These are phyloP conservation scores for Peromyscus melanophrys DNA, from an alignment of 2,797 vertebrate species.

Conservation along the genomic window DNA sequence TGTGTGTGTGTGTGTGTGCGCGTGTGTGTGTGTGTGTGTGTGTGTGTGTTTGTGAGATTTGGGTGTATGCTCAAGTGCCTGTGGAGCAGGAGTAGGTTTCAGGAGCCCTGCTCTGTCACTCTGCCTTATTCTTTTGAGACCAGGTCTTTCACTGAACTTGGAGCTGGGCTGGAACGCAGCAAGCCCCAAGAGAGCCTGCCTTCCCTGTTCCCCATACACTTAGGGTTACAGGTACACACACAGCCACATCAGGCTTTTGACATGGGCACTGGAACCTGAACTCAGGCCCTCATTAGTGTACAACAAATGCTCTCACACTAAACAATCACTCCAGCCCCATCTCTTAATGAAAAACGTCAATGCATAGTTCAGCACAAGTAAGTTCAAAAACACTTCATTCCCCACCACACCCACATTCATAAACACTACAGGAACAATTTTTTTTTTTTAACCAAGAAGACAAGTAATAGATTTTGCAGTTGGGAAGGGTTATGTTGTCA, in stretches of 20 bases:
- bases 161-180: not conserved
- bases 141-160: not conserved
- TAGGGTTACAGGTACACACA: not conserved
- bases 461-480: conserved; percentile 86
- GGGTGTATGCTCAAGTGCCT: not conserved
- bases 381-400: not conserved
- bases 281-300: not conserved
- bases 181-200: not conserved
- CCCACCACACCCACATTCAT: not conserved
- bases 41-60: too few relatives aligned
- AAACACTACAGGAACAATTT: conserved; percentile 67
- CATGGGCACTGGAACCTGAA: too few relatives aligned
- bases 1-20: too few relatives aligned
- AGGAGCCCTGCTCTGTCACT: not conserved
- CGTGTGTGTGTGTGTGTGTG: not conserved
- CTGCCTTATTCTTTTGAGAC: not conserved
- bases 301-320: not conserved
- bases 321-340: not conserved
- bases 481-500: not conserved
- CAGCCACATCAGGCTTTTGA: not conserved
- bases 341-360: not conserved
- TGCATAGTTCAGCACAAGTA: not conserved
- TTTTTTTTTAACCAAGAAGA: conserved; percentile 53
- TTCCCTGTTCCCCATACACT: too few relatives aligned
- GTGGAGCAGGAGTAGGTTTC: too few relatives aligned